These are phyloP conservation scores for Eulemur mongoz DNA, from an alignment of 2,797 vertebrate species.

Conservation along the genomic window DNA sequence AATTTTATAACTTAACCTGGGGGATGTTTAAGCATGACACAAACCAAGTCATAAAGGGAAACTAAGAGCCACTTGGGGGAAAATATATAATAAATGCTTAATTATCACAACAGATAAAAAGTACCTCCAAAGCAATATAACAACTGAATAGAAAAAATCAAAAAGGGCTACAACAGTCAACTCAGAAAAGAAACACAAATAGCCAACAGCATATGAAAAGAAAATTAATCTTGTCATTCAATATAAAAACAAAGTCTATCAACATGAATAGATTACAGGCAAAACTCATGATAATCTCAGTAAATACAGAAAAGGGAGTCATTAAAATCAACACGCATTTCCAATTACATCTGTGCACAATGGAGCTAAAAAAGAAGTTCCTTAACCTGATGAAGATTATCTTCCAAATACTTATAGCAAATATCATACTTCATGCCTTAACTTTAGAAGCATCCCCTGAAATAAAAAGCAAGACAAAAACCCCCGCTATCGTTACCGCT, in stretches of 20 bases:
- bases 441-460: background rate
- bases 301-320: conserved; percentile 6
- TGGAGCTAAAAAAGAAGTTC: background rate
- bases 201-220: background rate
- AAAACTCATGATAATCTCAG: background rate
- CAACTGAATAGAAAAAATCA: background rate
- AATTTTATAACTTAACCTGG: background rate
- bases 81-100: background rate
- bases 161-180: background rate
- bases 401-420: background rate
- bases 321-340: background rate
- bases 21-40: background rate
- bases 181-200: conserved; percentile 7
- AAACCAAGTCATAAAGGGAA: background rate
- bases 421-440: background rate
- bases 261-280: background rate
- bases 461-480: background rate
- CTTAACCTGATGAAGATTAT: background rate
- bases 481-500: background rate
- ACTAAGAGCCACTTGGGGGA: background rate
- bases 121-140: background rate
- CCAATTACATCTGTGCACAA: background rate
- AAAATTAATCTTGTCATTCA: background rate
- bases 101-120: background rate
- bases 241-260: background rate